phyloP scores from a whole-genome alignment of 2,113 vertebrate genomes.

The Willisornis vidua region DNA sequence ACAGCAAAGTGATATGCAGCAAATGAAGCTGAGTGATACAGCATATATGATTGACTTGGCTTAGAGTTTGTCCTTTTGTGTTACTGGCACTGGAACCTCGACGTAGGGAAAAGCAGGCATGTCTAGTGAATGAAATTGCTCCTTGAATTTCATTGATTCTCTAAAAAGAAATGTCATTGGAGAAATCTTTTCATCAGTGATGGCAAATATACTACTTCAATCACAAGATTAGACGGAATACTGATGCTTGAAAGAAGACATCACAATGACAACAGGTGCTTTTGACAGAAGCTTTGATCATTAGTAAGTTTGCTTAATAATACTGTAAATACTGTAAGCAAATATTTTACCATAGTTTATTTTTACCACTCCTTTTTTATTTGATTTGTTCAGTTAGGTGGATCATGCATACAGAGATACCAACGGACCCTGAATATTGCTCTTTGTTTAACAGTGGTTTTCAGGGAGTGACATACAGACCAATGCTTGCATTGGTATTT shows the following conservation, averaged over 20 bases:
- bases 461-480: neutral
- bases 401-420: neutral
- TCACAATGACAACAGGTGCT: neutral
- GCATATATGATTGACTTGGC: neutral
- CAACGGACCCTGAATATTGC: neutral
- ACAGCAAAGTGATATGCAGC: neutral
- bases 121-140: neutral
- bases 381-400: neutral
- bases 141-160: neutral
- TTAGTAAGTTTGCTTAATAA: constrained; percentile 4
- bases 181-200: neutral
- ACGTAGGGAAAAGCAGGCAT: neutral
- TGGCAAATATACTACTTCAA: neutral
- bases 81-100: neutral
- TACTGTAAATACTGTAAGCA: neutral
- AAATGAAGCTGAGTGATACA: neutral
- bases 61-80: neutral
- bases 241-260: neutral
- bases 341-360: neutral
- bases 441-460: neutral
- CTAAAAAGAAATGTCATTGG: neutral
- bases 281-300: constrained; percentile 20
- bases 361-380: neutral
- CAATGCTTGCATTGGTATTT: neutral
- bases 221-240: neutral